These are phyloP conservation scores for Bathybates hornii DNA, from an alignment of 2,113 vertebrate species.

Conservation along the genomic window DNA sequence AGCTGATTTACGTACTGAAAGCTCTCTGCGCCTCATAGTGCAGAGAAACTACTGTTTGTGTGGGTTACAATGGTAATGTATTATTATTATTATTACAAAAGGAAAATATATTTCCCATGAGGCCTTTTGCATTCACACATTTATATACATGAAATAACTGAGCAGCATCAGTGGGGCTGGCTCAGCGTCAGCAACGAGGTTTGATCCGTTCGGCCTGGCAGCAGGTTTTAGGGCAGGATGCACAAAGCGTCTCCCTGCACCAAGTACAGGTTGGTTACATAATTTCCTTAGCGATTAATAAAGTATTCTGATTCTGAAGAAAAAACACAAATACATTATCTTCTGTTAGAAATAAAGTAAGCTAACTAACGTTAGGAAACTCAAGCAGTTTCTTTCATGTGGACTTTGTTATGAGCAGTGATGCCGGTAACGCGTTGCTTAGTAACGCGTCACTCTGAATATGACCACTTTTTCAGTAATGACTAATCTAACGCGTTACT, in stretches of 20 bases:
- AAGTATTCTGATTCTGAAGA: background rate
- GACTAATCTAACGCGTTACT: no score
- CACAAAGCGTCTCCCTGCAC: background rate
- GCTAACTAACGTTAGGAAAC: background rate
- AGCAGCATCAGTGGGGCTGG: background rate
- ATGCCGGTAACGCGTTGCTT: no score
- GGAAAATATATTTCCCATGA: background rate
- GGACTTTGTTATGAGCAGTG: background rate
- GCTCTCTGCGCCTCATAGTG: fast-evolving
- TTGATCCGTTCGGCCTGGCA: background rate
- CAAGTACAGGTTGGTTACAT: background rate
- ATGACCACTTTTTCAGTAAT: no score
- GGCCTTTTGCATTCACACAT: background rate
- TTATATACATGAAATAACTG: background rate
- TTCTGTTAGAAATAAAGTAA: background rate
- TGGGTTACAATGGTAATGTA: background rate
- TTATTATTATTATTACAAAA: background rate
- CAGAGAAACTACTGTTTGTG: background rate
- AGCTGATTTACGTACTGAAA: background rate
- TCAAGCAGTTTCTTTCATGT: background rate
- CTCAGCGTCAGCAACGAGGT: background rate
- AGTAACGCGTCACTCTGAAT: no score
- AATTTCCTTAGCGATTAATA: background rate
- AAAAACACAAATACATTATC: background rate
- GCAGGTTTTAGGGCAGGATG: background rate